These are phyloP conservation scores for Bombus waltoni DNA, from an alignment of 1,140 invertebrate genomes.

Conservation along the genomic window DNA sequence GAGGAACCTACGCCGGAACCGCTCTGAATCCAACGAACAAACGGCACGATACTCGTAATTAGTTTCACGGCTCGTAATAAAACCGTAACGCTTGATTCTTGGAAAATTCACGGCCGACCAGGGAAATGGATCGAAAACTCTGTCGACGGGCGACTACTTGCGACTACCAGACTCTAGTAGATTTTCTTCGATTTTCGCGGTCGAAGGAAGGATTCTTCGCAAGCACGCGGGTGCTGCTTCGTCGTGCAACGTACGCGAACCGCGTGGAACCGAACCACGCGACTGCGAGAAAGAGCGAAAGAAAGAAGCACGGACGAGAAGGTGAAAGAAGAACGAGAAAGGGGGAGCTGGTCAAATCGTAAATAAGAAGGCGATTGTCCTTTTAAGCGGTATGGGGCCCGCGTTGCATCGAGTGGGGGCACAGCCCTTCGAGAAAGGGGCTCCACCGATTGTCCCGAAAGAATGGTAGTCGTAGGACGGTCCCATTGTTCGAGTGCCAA, in stretches of 20 bases:
- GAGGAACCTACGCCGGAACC: not conserved
- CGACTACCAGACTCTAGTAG: not conserved
- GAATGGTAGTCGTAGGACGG: conserved; percentile 76
- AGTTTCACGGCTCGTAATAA: conserved; percentile 40
- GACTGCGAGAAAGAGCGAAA: conserved; percentile 12
- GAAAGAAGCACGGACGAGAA: not conserved
- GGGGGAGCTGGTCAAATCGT: conserved; percentile 70
- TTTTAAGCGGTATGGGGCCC: conserved; percentile 74
- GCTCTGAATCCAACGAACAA: not conserved
- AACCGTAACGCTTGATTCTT: not conserved
- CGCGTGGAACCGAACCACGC: too few relatives aligned
- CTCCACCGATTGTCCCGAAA: conserved; percentile 72
- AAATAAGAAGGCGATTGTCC: conserved; percentile 80
- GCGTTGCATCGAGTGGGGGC: conserved; percentile 40
- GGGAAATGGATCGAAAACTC: conserved; percentile 56
- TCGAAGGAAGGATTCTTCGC: too few relatives aligned
- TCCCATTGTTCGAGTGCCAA: conserved; percentile 73
- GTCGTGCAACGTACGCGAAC: too few relatives aligned
- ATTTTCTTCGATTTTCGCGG: not conserved
- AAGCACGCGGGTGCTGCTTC: too few relatives aligned
- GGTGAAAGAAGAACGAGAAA: conserved; percentile 11
- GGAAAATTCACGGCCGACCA: conserved; percentile 38
- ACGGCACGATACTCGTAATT: conserved; percentile 39
- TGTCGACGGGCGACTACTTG: too few relatives aligned
- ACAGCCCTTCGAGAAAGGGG: conserved; percentile 46